A percentile compares a stretch with the other conserved stretches of the same genome.
These are phyloP conservation scores for Drosophila nigricruria DNA, from an alignment of 2,888 invertebrate genomes.

Conservation along the genomic window DNA sequence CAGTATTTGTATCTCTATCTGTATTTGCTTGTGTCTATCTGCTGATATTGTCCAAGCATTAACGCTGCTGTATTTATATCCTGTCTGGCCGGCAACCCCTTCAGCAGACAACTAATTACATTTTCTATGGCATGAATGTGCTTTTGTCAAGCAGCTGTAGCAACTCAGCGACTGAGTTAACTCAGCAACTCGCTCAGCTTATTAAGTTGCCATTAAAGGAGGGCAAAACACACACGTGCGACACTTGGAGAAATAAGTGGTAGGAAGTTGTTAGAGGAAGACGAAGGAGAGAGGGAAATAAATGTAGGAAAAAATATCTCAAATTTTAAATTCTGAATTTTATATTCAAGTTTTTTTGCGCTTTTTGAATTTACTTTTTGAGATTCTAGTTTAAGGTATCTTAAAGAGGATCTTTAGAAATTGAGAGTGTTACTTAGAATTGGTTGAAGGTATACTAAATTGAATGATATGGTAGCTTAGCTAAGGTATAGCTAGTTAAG, in stretches of 20 bases:
- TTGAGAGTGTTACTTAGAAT: too few relatives aligned
- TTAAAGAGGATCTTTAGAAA: too few relatives aligned
- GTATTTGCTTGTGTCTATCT: background rate
- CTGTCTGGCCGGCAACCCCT: conserved; percentile 52
- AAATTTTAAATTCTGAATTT: background rate
- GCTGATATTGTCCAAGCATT: conserved; percentile 9
- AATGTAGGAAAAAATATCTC: background rate
- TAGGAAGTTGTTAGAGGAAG: background rate
- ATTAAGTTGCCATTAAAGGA: conserved; percentile 63
- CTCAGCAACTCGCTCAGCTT: conserved; percentile 26
- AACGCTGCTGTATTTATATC: conserved; percentile 37
- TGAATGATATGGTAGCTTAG: background rate
- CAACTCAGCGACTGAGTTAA: background rate
- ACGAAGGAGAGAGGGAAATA: background rate
- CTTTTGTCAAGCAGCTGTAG: conserved; percentile 58
- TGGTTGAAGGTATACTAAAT: background rate
- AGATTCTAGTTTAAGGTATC: background rate
- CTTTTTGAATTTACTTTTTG: too few relatives aligned
- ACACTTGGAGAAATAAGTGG: background rate
- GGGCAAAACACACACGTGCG: conserved; percentile 2
- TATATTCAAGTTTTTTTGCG: background rate
- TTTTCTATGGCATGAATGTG: conserved; percentile 70
- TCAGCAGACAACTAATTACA: conserved; percentile 73
- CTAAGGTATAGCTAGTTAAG: too few relatives aligned
- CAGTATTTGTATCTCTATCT: background rate